Percentiles rank a stretch among this genome's conserved stretches.
Evolutionary conservation across 1,140 invertebrate genomes (phyloP).

Genomic region (Neodiprion pinetum): DNA sequence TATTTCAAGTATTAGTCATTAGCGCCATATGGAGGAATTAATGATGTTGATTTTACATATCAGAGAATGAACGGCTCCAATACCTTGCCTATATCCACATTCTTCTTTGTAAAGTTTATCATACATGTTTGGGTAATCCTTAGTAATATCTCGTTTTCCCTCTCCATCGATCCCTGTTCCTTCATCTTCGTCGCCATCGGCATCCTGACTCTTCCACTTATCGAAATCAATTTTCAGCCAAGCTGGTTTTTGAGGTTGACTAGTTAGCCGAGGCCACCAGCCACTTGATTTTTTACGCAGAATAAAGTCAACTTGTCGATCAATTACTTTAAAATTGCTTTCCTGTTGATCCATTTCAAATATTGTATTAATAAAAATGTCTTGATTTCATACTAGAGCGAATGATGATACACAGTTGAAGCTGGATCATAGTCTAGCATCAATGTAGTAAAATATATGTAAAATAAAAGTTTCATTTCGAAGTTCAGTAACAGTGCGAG

Average conservation of each 20-base stretch:
- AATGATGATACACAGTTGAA: no score
- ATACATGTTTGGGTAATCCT: conserved; percentile 81
- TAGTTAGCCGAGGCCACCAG: conserved; percentile 85
- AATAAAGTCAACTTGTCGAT: conserved; percentile 79
- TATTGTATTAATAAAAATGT: conserved; percentile 33
- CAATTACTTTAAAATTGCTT: conserved; percentile 68
- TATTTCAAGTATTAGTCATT: no score
- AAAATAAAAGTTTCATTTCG: no score
- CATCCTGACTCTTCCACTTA: conserved; percentile 41
- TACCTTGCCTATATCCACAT: conserved; percentile 80
- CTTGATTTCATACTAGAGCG: conserved; percentile 17
- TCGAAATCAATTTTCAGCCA: conserved; percentile 80
- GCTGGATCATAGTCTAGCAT: no score
- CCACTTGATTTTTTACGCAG: conserved; percentile 73
- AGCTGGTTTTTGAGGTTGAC: conserved; percentile 79
- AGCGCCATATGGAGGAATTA: no score
- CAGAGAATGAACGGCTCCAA: not conserved
- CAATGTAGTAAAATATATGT: no score
- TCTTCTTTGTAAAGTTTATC: conserved; percentile 80
- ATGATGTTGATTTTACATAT: no score
- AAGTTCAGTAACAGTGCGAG: no score
- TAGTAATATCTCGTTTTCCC: conserved; percentile 69
- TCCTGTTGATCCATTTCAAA: conserved; percentile 47
- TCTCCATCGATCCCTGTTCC: conserved; percentile 60
- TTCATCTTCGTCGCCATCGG: not conserved